Percentiles rank a stretch among this genome's conserved stretches.
Evolutionary conservation across 2,888 invertebrate species (phyloP).

Genomic region (Cremastinae sp.): DNA sequence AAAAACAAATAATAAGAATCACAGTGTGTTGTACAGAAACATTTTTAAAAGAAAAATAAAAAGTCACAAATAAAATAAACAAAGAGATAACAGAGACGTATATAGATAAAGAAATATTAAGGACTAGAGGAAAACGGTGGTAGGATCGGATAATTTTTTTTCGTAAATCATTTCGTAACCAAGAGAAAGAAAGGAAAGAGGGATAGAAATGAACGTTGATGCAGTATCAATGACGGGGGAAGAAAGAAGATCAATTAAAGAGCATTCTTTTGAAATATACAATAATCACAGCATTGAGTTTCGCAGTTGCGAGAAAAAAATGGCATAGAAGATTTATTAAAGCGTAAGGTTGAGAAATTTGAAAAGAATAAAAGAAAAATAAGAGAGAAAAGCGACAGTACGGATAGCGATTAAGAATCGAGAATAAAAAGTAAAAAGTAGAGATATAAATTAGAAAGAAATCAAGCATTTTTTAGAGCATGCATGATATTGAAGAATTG

Average conservation of each 20-base stretch:
- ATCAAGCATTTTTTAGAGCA: too few relatives aligned
- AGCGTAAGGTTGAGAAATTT: constrained; percentile 16
- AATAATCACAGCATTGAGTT: constrained; percentile 64
- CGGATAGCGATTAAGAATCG: constrained; percentile 15
- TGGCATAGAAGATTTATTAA: constrained; percentile 34
- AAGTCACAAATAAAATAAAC: constrained; percentile 21
- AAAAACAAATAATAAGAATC: constrained; percentile 49
- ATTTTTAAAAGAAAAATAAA: constrained; percentile 36
- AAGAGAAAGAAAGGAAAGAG: constrained; percentile 19
- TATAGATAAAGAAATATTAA: constrained; percentile 17
- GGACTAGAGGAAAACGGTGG: constrained; percentile 53
- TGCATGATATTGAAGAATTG: constrained; percentile 10
- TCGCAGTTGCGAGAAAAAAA: constrained; percentile 50
- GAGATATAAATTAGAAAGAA: constrained; percentile 36
- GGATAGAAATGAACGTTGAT: constrained; percentile 33
- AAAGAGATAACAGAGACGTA: constrained; percentile 32
- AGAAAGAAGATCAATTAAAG: too few relatives aligned
- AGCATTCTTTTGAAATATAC: constrained; percentile 45
- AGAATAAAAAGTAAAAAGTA: constrained; percentile 12
- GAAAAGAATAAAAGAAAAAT: constrained; percentile 29
- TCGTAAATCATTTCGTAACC: too few relatives aligned
- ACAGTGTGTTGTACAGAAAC: constrained; percentile 55
- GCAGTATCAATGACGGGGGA: too few relatives aligned
- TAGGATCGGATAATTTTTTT: too few relatives aligned
- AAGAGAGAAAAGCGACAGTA: constrained; percentile 39